Conservation (phyloP, 2,888 invertebrate genomes). For the Eupithecia inturbata region DNA sequence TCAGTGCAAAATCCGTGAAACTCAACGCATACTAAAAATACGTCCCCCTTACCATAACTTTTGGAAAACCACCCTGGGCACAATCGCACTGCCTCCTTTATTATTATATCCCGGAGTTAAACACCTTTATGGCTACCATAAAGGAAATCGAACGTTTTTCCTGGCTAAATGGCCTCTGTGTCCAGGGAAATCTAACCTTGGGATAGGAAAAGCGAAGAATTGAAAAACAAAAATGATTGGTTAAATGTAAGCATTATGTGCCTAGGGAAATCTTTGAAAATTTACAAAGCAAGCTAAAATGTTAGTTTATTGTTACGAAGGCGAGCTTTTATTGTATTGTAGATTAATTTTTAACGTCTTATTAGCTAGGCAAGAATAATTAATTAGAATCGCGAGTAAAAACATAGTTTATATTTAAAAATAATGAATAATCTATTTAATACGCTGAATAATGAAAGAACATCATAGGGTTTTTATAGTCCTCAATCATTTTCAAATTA, state of each 20-base stretch:
- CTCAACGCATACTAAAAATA: conserved; percentile 18
- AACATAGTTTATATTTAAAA: neutral
- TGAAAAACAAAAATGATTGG: conserved; percentile 18
- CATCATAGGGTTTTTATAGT: too few relatives aligned
- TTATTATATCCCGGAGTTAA: conserved; percentile 54
- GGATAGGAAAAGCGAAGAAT: conserved; percentile 12
- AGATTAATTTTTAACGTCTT: neutral
- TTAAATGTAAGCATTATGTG: neutral
- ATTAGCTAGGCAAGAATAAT: neutral
- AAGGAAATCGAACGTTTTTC: conserved; percentile 68
- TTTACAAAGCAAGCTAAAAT: conserved; percentile 12
- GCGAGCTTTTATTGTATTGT: neutral
- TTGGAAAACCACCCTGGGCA: conserved; percentile 23
- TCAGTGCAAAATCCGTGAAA: conserved; percentile 1
- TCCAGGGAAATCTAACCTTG: conserved; percentile 17
- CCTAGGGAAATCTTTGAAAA: conserved; percentile 8
- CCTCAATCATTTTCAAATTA: too few relatives aligned
- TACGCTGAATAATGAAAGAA: too few relatives aligned
- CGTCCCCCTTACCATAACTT: conserved; percentile 16
- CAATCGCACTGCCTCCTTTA: conserved; percentile 45
- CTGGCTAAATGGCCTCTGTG: conserved; percentile 52
- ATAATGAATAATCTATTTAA: too few relatives aligned
- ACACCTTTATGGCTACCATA: conserved; percentile 59
- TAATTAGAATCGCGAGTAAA: neutral
- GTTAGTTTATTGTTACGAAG: neutral